Percentiles rank a stretch among this genome's conserved stretches.
phyloP scores from a whole-genome alignment of 2,888 invertebrate species.

The Ctena decussata region DNA sequence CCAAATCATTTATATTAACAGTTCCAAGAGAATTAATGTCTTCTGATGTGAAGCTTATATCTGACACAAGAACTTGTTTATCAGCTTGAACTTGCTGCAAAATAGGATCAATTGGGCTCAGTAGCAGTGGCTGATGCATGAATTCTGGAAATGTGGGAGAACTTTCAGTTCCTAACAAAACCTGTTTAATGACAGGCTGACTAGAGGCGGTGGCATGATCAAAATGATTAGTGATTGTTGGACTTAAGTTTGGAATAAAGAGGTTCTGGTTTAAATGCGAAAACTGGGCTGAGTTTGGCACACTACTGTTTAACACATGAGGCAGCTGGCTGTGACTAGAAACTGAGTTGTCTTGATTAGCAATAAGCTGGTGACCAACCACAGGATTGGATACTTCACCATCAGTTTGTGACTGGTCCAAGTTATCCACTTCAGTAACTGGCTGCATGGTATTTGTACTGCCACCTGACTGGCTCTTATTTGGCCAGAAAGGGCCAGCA shows the following conservation, averaged over 20 bases:
- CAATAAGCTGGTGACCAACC: too few relatives aligned
- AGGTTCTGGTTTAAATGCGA: too few relatives aligned
- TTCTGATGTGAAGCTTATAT: not conserved
- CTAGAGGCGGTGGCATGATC: too few relatives aligned
- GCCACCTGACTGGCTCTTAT: not conserved
- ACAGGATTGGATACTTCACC: too few relatives aligned
- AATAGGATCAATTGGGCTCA: not conserved
- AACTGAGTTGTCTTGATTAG: too few relatives aligned
- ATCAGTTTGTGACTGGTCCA: too few relatives aligned
- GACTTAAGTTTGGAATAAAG: too few relatives aligned
- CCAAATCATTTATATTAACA: not conserved
- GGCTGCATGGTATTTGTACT: not conserved
- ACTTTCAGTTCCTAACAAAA: not conserved
- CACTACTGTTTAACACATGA: too few relatives aligned
- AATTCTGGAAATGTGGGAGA: not conserved
- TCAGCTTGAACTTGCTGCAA: not conserved
- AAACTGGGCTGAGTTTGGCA: too few relatives aligned
- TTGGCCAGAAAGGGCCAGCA: not conserved
- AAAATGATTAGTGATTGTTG: too few relatives aligned
- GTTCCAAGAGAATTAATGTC: not conserved
- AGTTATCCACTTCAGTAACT: too few relatives aligned
- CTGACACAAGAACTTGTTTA: not conserved
- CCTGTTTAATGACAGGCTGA: not conserved
- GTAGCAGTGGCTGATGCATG: not conserved
- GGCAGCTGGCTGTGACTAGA: too few relatives aligned